A percentile compares a stretch with the other conserved stretches of the same genome.
These are phyloP conservation scores for Erpetoichthys calabaricus DNA, from an alignment of 2,797 vertebrate species.

Conservation along the genomic window DNA sequence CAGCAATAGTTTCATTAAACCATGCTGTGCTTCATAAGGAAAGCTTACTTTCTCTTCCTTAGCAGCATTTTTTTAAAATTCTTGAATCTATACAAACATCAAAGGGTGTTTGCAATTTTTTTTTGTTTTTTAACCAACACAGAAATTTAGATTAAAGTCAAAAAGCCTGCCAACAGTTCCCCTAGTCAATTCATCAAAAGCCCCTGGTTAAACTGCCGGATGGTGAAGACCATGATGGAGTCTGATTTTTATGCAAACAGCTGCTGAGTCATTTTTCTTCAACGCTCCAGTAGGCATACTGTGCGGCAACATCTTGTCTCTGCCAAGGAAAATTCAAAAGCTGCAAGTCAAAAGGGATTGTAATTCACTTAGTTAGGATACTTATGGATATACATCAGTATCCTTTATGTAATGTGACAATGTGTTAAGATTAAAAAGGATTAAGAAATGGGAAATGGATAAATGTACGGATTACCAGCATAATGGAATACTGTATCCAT, in stretches of 20 bases:
- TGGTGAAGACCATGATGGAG: not conserved
- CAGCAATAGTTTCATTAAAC: no score
- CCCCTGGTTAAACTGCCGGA: not conserved
- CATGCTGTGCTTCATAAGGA: no score
- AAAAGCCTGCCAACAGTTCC: not conserved
- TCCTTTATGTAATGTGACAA: not conserved
- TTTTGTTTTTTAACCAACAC: not conserved
- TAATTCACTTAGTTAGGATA: not conserved
- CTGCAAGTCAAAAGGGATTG: not conserved
- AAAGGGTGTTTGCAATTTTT: no score
- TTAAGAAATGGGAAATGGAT: no score
- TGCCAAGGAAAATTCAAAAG: not conserved
- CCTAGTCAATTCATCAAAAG: conserved; percentile 1
- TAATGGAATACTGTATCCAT: no score
- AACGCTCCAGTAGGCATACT: conserved; percentile 5
- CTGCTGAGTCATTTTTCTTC: conserved; percentile 10
- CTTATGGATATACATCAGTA: not conserved
- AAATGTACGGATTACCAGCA: no score
- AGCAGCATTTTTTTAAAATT: no score
- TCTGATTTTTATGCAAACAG: conserved; percentile 1
- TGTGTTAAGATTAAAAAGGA: no score
- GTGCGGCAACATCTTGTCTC: not conserved
- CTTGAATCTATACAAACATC: no score
- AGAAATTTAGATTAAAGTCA: not conserved
- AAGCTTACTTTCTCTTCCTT: no score